phyloP scores from a whole-genome alignment of 2,113 vertebrate genomes.

The Verasper variegatus region DNA sequence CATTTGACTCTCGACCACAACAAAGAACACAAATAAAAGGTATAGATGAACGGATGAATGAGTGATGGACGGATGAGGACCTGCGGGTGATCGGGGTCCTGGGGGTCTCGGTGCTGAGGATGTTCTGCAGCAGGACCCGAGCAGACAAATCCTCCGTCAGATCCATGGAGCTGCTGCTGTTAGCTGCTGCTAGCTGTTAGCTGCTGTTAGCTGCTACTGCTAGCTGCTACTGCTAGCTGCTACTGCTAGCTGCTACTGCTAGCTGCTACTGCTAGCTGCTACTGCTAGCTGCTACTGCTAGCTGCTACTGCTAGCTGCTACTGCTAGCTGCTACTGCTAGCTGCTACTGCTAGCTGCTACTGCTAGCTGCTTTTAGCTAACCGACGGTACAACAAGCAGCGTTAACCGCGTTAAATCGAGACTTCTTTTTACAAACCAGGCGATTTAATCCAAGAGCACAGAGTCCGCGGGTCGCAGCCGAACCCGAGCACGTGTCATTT shows the following conservation, averaged over 20 bases:
- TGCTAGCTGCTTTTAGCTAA: not conserved
- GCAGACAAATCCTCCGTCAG: conserved; percentile 74
- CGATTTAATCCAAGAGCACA: not conserved
- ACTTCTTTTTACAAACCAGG: not conserved
- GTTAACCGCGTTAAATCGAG: not conserved
- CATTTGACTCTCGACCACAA: too few species aligned
- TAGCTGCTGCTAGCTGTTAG: not conserved
- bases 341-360: too few species aligned
- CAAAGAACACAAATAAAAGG: not conserved
- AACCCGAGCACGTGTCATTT: not conserved
- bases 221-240: too few species aligned
- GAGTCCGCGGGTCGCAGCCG: not conserved
- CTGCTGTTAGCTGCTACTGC: too few species aligned
- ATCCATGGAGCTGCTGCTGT: conserved; percentile 70
- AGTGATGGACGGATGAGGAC: conserved; percentile 20
- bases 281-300: too few species aligned
- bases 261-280: conserved; percentile 5
- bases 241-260: too few species aligned
- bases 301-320: not conserved
- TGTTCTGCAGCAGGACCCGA: conserved; percentile 73
- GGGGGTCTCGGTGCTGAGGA: conserved; percentile 70
- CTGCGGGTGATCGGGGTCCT: conserved; percentile 75
- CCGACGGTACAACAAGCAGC: not conserved
- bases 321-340: not conserved
- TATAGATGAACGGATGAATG: not conserved